Conservation (phyloP, 1,140 invertebrate species). For the Trichomalopsis sarcophagae region DNA sequence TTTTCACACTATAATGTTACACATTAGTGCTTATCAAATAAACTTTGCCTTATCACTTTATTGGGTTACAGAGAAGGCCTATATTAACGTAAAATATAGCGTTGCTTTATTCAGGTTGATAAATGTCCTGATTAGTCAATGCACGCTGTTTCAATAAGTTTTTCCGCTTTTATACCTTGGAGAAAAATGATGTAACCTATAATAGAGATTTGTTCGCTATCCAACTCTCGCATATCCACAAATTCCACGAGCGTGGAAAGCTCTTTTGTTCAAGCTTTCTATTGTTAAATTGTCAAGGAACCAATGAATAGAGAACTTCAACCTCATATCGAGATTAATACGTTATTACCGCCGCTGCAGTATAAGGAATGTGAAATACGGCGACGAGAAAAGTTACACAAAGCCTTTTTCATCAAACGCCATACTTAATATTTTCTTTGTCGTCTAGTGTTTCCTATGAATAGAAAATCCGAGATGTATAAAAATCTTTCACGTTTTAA, state of each 20-base stretch:
- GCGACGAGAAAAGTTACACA: not conserved
- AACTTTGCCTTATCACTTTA: too few species aligned
- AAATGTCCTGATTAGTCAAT: too few species aligned
- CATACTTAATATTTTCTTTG: too few species aligned
- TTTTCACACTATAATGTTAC: too few species aligned
- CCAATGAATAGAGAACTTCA: not conserved
- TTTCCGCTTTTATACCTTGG: not conserved
- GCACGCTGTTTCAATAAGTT: not conserved
- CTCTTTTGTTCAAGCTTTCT: conserved; percentile 14
- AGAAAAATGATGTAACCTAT: not conserved
- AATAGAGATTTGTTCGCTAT: not conserved
- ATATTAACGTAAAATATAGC: too few species aligned
- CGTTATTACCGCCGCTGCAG: not conserved
- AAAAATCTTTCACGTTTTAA: too few species aligned
- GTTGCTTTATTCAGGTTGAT: too few species aligned
- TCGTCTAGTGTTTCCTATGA: too few species aligned
- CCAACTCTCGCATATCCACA: conserved; percentile 10
- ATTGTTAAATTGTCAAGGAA: conserved; percentile 13
- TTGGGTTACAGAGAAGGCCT: too few species aligned
- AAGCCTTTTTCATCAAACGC: too few species aligned
- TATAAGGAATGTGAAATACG: conserved; percentile 1
- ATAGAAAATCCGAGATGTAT: too few species aligned
- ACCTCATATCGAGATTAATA: not conserved
- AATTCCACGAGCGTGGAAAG: not conserved
- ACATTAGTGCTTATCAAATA: too few species aligned